Percentiles rank a stretch among this genome's conserved stretches.
Evolutionary conservation across 2,113 vertebrate species (phyloP).

Genomic region (Hystrix cristata): DNA sequence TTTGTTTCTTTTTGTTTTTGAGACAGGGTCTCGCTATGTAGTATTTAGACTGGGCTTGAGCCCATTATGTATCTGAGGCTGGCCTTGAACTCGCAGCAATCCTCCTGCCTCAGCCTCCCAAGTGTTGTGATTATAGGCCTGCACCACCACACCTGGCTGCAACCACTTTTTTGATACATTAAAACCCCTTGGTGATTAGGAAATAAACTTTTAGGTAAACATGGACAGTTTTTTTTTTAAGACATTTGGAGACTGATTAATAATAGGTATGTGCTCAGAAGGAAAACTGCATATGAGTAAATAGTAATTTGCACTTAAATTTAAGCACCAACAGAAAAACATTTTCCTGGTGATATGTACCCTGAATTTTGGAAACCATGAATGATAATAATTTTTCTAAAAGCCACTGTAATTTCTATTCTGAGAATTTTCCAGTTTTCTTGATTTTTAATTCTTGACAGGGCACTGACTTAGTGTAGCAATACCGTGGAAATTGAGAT

Average conservation of each 20-base stretch:
- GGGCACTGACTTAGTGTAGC: constrained; percentile 49
- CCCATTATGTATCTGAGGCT: too few species aligned
- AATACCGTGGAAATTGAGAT: constrained; percentile 11
- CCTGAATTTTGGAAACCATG: constrained; percentile 62
- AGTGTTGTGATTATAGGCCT: too few species aligned
- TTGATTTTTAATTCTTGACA: constrained; percentile 61
- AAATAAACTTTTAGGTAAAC: constrained; percentile 57
- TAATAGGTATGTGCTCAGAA: constrained; percentile 45
- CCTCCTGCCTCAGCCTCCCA: too few species aligned
- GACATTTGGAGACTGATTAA: constrained; percentile 40
- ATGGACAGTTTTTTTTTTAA: neutral
- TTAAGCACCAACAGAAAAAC: constrained; percentile 27
- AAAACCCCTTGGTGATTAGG: constrained; percentile 35
- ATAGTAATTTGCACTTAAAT: constrained; percentile 47
- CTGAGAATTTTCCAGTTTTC: constrained; percentile 62
- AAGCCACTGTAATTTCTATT: neutral
- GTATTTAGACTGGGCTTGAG: too few species aligned
- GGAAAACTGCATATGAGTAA: constrained; percentile 36
- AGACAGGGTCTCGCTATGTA: too few species aligned
- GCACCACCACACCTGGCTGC: too few species aligned
- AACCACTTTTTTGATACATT: constrained; percentile 3
- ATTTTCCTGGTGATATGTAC: constrained; percentile 21
- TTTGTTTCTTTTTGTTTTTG: neutral
- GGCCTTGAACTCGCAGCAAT: too few species aligned
- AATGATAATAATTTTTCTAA: constrained; percentile 39